Conservation (phyloP, 2,797 vertebrate genomes). For the Notolepis coatsorum region DNA sequence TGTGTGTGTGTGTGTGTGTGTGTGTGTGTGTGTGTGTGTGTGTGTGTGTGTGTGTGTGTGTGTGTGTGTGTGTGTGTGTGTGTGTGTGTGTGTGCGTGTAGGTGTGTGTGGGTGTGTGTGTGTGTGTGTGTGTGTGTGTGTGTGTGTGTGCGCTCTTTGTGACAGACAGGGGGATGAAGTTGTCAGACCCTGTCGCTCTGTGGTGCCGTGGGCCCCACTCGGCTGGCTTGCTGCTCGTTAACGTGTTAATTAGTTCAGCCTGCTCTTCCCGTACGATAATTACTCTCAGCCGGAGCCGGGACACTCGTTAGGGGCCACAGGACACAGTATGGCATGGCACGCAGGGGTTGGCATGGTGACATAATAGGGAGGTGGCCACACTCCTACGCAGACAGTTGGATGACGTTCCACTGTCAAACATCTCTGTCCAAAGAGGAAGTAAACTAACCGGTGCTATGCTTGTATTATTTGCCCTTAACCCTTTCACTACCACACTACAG, state of each 20-base stretch:
- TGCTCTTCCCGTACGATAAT: slow-evolving; percentile 74
- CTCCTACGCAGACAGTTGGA: too few species aligned
- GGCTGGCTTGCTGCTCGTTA: slow-evolving; percentile 70
- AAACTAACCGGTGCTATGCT: too few species aligned
- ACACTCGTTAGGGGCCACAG: slow-evolving; percentile 59
- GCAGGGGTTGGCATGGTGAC: slow-evolving; percentile 35
- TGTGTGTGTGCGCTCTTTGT: slow-evolving; percentile 10
- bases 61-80: too few species aligned
- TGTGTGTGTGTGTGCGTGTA: slow-evolving; percentile 15
- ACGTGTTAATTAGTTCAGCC: slow-evolving; percentile 76
- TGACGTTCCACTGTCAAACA: too few species aligned
- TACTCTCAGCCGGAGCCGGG: slow-evolving; percentile 62
- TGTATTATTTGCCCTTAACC: too few species aligned
- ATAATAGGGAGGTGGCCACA: slow-evolving; percentile 42
- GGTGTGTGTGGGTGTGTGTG: not conserved
- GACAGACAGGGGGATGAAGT: slow-evolving; percentile 55
- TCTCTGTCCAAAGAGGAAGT: too few species aligned
- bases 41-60: too few species aligned
- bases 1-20: too few species aligned
- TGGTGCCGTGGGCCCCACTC: slow-evolving; percentile 54
- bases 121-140: too few species aligned
- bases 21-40: too few species aligned
- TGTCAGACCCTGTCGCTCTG: slow-evolving; percentile 56
- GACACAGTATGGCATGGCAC: slow-evolving; percentile 44
- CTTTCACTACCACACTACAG: too few species aligned